These are phyloP conservation scores for Pristionchus mayeri DNA, from an alignment of 2,888 invertebrate species.

Conservation along the genomic window DNA sequence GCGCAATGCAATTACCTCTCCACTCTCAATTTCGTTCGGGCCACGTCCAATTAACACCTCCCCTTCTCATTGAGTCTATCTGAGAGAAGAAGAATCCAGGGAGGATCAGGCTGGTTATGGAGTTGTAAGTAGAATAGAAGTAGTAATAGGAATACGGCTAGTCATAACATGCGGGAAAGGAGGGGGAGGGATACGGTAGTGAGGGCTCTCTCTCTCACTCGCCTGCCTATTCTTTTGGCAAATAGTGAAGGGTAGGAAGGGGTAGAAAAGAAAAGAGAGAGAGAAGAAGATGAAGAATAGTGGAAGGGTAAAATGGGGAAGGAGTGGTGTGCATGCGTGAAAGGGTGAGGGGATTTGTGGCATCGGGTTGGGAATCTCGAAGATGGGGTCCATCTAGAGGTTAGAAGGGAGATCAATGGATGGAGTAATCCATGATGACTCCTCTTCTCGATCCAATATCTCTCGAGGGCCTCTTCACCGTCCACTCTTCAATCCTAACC, in stretches of 20 bases:
- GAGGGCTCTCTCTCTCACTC: background rate
- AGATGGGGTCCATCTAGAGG: background rate
- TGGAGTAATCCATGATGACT: too few relatives aligned
- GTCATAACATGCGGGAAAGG: conserved; percentile 23
- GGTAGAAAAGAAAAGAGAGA: background rate
- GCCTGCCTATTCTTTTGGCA: conserved; percentile 19
- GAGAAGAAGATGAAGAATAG: conserved; percentile 7
- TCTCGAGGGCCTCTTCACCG: background rate
- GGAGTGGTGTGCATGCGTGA: background rate
- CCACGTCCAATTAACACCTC: background rate
- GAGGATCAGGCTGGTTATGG: conserved; percentile 42
- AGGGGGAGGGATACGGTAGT: conserved; percentile 12
- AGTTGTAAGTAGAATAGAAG: background rate
- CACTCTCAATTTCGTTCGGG: conserved; percentile 42
- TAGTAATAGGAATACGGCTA: conserved; percentile 31
- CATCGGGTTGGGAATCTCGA: background rate
- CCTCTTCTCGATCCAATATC: background rate
- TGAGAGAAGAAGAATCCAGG: background rate
- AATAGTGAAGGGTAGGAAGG: conserved; percentile 42
- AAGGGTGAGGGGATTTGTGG: background rate
- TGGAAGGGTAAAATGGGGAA: background rate
- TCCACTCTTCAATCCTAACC: background rate
- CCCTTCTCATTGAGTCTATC: background rate
- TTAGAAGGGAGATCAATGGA: too few relatives aligned
- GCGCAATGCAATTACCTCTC: conserved; percentile 42